A percentile compares a stretch with the other conserved stretches of the same genome.
Conservation (phyloP, 2,797 vertebrate species). For the Smutsia temminckii region DNA sequence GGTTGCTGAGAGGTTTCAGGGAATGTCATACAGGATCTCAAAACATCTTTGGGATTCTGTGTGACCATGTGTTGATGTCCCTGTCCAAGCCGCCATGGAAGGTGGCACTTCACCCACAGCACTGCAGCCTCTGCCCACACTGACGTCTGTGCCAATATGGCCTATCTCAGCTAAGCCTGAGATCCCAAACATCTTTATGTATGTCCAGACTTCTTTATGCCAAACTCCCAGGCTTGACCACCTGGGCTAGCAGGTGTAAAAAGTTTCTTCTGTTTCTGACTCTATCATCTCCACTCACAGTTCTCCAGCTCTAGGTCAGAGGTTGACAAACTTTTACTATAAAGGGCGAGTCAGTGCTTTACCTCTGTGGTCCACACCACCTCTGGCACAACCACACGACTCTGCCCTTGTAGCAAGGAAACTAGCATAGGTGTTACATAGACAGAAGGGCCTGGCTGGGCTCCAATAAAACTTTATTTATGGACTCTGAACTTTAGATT, state of each 20-base stretch:
- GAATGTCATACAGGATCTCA: neutral
- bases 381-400: neutral
- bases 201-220: accelerated
- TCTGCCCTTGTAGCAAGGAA: neutral
- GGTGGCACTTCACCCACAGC: neutral
- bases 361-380: neutral
- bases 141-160: neutral
- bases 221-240: neutral
- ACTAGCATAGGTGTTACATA: neutral
- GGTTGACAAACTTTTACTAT: neutral
- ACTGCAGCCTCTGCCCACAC: neutral
- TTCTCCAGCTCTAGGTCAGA: neutral
- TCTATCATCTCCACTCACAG: neutral
- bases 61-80: neutral
- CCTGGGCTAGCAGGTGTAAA: neutral
- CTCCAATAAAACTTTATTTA: neutral
- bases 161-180: neutral
- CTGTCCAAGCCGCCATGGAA: neutral
- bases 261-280: neutral
- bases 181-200: too few species aligned
- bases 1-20: neutral
- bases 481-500: neutral
- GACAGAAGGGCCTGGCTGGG: neutral
- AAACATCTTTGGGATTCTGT: neutral
- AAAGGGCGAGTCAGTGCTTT: neutral